These are phyloP conservation scores for Micropoecilia bifurca DNA, from an alignment of 2,797 vertebrate species.

Conservation along the genomic window DNA sequence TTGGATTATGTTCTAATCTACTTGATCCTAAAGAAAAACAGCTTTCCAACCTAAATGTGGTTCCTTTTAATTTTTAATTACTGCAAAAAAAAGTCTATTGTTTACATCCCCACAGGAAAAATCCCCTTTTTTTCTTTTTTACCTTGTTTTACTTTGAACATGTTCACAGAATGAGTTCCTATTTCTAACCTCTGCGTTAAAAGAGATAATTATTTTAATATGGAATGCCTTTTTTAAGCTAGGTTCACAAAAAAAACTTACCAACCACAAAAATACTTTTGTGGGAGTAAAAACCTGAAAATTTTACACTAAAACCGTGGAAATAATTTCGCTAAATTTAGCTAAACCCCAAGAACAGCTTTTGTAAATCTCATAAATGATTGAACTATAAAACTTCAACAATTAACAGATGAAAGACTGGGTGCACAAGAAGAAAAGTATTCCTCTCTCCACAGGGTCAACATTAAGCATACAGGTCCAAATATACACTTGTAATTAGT, in stretches of 20 bases:
- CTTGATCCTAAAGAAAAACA: conserved; percentile 5
- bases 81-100: background rate
- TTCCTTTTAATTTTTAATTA: background rate
- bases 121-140: background rate
- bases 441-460: background rate
- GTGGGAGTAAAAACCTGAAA: background rate
- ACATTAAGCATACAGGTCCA: background rate
- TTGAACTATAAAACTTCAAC: background rate
- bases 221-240: background rate
- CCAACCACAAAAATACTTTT: background rate
- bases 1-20: conserved; percentile 5
- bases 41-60: background rate
- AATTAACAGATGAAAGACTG: background rate
- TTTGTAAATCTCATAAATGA: background rate
- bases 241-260: background rate
- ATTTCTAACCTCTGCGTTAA: background rate
- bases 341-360: background rate
- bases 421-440: background rate
- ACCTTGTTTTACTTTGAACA: background rate
- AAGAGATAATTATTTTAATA: background rate
- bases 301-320: background rate
- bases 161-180: background rate
- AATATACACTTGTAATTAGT: background rate
- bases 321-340: background rate
- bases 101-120: background rate